Evolutionary conservation across 2,888 invertebrate species (phyloP), one percentile per base, ranked within the genome.

Genomic region (Dermolepida albohirtum): DNA sequence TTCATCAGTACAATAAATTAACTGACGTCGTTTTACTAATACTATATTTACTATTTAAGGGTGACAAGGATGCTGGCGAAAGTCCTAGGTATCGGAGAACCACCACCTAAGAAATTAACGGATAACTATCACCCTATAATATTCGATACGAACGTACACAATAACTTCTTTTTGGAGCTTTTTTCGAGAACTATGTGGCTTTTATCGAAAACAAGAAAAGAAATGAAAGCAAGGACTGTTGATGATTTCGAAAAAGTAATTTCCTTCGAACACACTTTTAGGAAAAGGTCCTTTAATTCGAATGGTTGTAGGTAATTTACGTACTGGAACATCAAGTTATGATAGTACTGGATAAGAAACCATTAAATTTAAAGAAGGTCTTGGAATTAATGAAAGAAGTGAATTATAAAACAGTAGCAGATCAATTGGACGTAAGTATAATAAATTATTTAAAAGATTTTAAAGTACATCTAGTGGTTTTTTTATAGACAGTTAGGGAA

Each of bases 181-280:
- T 83, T 82, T 73, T 80, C 80, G 0, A 73, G 81, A 65, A 78
- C 79, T 0, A 81, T 83, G 81, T 81, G 80, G 80, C 71, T 82
- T 12, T 68, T 83, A 41, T 81, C 82, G 1, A 79, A 79, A 71
- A 82, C 82, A 0, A 76, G 82, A 70, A 73, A 79, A 44, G 82
- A 83, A 72, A 83, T 83, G 83, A 81, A 79, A 72, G 82, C 80
- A 10, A 79, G 77, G 10, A 79, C 78, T 5, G 72, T 77, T 5
- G 76, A 75, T 6, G 83, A 83, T 69, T 82, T 80, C 69, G 74
- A 75, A n/a, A 82, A 82, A 73, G 82, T 80, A 71, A 54, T 8
- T 6, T 34, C 1, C 6, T 34, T 34, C 6, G 10, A 34, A 34
- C 34, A 0, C 43, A 52, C 5, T 51, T 39, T 14, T 54, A 7